Conservation (phyloP, 2,113 vertebrate species). For the Petroica traversi region DNA sequence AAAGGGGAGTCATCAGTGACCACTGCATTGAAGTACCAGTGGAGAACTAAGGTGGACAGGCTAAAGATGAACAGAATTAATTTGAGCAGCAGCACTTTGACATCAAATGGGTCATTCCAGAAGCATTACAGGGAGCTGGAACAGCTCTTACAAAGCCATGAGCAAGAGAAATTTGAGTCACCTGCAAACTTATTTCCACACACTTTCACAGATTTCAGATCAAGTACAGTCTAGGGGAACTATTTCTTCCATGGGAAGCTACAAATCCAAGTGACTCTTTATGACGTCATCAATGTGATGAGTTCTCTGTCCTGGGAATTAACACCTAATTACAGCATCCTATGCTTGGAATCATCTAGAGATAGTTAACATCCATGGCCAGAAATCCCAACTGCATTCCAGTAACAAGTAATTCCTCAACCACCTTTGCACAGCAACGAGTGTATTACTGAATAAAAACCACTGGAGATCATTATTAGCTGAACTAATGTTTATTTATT, state of each 20-base stretch:
- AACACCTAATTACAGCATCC: not conserved
- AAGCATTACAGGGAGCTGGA: not conserved
- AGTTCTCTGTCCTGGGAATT: not conserved
- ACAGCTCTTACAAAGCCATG: not conserved
- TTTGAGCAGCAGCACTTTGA: not conserved
- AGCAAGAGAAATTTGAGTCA: not conserved
- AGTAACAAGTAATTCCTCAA: not conserved
- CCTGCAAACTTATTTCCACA: not conserved
- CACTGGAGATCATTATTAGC: not conserved
- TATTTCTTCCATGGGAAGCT: not conserved
- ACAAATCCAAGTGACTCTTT: not conserved
- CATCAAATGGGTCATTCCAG: not conserved
- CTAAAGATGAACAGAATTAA: not conserved
- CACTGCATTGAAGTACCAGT: not conserved
- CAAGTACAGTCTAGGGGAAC: not conserved
- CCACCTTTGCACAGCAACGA: not conserved
- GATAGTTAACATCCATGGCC: not conserved
- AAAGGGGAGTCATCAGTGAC: not conserved
- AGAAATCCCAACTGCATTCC: not conserved
- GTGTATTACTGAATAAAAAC: not conserved
- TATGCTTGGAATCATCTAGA: not conserved
- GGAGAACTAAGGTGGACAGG: not conserved
- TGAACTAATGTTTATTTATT: not conserved
- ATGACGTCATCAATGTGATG: not conserved
- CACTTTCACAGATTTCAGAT: not conserved